phyloP scores from a whole-genome alignment of 2,888 invertebrate genomes.

The Drosophila anomalata region DNA sequence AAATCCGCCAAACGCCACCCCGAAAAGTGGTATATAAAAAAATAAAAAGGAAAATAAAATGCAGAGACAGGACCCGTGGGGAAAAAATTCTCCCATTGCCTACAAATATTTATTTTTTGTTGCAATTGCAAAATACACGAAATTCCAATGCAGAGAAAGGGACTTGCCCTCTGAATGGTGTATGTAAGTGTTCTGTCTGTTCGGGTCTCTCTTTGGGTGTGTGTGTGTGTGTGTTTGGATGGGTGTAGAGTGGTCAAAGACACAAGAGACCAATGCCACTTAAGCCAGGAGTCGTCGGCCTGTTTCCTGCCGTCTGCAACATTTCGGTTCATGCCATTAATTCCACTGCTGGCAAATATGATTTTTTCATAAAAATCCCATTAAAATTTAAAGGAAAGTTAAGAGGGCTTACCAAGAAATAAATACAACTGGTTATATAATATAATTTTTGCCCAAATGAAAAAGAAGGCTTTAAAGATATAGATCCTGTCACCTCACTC shows the following conservation, averaged over 20 bases:
- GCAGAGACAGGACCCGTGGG: constrained; percentile 11
- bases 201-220: background rate
- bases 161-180: constrained; percentile 34
- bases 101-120: constrained; percentile 46
- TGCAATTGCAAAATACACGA: constrained; percentile 47
- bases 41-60: constrained; percentile 24
- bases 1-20: constrained; percentile 21
- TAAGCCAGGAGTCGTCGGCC: constrained; percentile 42
- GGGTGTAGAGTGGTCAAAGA: constrained; percentile 49
- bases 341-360: constrained; percentile 2
- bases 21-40: constrained; percentile 2
- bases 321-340: constrained; percentile 37
- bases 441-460: background rate
- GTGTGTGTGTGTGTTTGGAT: constrained; percentile 18
- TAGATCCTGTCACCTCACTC: background rate
- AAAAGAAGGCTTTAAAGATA: background rate
- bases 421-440: background rate
- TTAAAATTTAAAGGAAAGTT: background rate
- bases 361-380: constrained; percentile 2
- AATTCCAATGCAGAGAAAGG: constrained; percentile 68
- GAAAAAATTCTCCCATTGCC: constrained; percentile 38
- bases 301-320: constrained; percentile 39
- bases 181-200: no score
- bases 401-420: background rate
- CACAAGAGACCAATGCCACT: constrained; percentile 43